Evolutionary conservation across 2,888 invertebrate genomes (phyloP).

Genomic region (Craniophora ligustri): DNA sequence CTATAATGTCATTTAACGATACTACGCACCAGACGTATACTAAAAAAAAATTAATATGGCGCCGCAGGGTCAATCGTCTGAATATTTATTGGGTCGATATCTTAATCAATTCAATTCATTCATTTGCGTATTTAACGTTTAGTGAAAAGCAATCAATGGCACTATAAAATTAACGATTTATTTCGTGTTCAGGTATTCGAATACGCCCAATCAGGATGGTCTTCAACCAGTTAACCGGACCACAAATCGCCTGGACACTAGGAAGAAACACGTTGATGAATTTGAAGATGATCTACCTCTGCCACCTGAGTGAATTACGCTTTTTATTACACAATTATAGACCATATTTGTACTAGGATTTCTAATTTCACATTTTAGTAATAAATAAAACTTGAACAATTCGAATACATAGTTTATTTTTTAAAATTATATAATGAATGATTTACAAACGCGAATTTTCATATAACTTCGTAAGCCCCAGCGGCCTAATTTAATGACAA

Average conservation of each 20-base stretch:
- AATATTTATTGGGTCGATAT: conserved; percentile 75
- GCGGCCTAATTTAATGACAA: no score
- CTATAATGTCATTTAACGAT: conserved; percentile 20
- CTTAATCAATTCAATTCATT: conserved; percentile 68
- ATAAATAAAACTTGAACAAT: no score
- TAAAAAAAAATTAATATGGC: conserved; percentile 55
- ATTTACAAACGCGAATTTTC: no score
- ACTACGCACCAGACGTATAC: conserved; percentile 65
- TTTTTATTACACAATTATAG: background rate
- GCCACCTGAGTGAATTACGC: conserved; percentile 74
- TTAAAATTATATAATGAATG: no score
- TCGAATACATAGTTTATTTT: no score
- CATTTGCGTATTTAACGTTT: conserved; percentile 56
- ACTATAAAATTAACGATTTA: conserved; percentile 14
- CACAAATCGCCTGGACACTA: conserved; percentile 60
- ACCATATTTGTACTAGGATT: background rate
- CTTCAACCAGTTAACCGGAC: conserved; percentile 67
- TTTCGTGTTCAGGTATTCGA: conserved; percentile 56
- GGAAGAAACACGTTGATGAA: conserved; percentile 72
- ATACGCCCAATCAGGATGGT: conserved; percentile 57
- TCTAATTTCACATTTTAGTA: conserved; percentile 15
- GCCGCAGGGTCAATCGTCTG: conserved; percentile 68
- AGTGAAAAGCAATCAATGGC: conserved; percentile 25
- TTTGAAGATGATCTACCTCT: conserved; percentile 83
- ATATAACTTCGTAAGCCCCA: no score